Base-by-base conservation (phyloP, 2,888 invertebrate genomes). In the Polymixis lichenea region DNA sequence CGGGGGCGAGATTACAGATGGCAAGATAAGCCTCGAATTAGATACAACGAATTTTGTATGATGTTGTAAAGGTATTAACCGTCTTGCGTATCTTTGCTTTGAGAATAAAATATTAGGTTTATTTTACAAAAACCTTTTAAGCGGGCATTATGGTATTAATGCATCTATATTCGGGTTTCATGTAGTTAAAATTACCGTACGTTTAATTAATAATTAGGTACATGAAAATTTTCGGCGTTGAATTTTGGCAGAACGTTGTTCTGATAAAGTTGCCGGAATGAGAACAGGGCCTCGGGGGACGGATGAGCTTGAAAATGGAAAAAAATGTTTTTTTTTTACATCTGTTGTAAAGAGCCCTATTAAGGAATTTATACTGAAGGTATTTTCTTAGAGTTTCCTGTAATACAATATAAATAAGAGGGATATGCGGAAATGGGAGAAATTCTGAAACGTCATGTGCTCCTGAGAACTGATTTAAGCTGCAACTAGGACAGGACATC, bases 1-100 rank as follows among this genome's bases (percentile, higher is more conserved):
- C 89, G 89, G 87, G 91, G 90, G 92, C 92, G 94, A 95, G 95
- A 96, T 96, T 96, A 95, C 93, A 95, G 95, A 96, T 96, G 96
- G 94, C 95, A 95, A 93, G 96, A 95, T 96, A 96, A 96, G 94
- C 96, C 93, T 91, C 91, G 95, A 95, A 95, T 96, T 96, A 95
- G 95, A 95, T 94, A 95, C 95, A 95, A 94, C 95, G 94, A 95
- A 96, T 96, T 95, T 95, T 93, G 95, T 95, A 95, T 95, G 95
- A 95, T 94, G 92, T 95, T 94, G 91, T 93, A 94, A 95, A 94
- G 94, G 94, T 94, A 94, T 95, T 94, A 95, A 93, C 91, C 91
- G 90, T 90, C 92, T 91, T 91, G 78, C 77, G 83, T 90, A 90
- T 90, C 92, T 91, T 92, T 91, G 90, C 94, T 96, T 95, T 95